These are phyloP conservation scores for Eilema caniola DNA, from an alignment of 2,888 invertebrate species.

Conservation along the genomic window DNA sequence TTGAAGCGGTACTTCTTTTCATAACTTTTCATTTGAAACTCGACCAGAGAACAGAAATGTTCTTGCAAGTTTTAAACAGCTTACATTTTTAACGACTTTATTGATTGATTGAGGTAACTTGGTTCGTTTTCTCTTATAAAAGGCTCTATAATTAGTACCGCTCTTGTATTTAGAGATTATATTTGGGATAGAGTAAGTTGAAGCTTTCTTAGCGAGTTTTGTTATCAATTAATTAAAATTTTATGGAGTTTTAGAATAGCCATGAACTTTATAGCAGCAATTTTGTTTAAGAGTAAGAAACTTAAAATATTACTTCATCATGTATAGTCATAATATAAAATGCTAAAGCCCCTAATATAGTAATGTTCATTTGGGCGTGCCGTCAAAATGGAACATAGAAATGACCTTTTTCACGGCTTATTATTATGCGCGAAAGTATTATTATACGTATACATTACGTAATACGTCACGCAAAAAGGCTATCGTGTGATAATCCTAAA, in stretches of 20 bases:
- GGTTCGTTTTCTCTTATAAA: slow-evolving; percentile 30
- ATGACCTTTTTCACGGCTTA: slow-evolving; percentile 67
- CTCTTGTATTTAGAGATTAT: slow-evolving; percentile 14
- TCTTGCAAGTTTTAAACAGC: slow-evolving; percentile 19
- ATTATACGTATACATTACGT: slow-evolving; percentile 22
- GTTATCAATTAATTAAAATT: slow-evolving; percentile 13
- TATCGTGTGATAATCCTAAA: slow-evolving; percentile 30
- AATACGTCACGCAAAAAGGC: slow-evolving; percentile 15
- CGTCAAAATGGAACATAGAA: slow-evolving; percentile 60
- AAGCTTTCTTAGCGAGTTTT: slow-evolving; percentile 4
- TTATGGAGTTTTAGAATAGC: not conserved
- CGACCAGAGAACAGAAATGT: slow-evolving; percentile 31
- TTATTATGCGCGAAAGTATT: slow-evolving; percentile 60
- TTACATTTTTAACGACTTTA: slow-evolving; percentile 49
- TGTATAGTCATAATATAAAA: not conserved
- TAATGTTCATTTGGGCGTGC: slow-evolving; percentile 55
- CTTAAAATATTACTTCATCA: too few species aligned
- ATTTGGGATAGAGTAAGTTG: slow-evolving; percentile 3
- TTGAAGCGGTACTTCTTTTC: slow-evolving; percentile 32
- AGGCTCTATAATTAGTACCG: slow-evolving; percentile 26
- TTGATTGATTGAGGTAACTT: slow-evolving; percentile 44
- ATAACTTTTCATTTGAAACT: slow-evolving; percentile 19
- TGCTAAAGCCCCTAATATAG: slow-evolving; percentile 37
- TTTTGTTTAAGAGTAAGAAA: not conserved
- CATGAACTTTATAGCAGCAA: not conserved